These are phyloP conservation scores for Panopea generosa DNA, from an alignment of 2,888 invertebrate species.

Conservation along the genomic window DNA sequence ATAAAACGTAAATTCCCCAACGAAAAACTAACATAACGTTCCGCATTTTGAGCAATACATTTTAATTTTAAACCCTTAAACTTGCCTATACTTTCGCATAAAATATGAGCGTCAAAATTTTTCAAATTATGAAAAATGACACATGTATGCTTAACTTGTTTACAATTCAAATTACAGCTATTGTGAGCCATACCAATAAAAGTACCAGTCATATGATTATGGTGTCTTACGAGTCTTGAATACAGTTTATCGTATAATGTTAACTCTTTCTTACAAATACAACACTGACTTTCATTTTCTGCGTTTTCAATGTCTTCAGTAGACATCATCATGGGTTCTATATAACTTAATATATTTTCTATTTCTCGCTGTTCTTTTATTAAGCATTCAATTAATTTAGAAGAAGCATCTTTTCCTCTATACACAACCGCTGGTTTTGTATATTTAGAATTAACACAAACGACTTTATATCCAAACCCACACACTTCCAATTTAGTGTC, in stretches of 20 bases:
- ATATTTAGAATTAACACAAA: constrained; percentile 3
- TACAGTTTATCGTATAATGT: constrained; percentile 15
- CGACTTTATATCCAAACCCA: constrained; percentile 20
- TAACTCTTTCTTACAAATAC: constrained; percentile 23
- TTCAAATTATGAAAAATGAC: constrained; percentile 4
- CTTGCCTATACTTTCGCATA: constrained; percentile 4
- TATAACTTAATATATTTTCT: constrained; percentile 19
- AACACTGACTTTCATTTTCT: constrained; percentile 8
- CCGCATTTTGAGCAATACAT: constrained; percentile 21
- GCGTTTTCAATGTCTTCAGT: constrained; percentile 5
- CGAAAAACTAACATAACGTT: constrained; percentile 25
- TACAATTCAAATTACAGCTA: constrained; percentile 23
- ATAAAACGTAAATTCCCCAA: constrained; percentile 21
- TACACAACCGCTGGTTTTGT: constrained; percentile 16
- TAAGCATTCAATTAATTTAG: constrained; percentile 12
- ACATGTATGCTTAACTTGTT: constrained; percentile 7
- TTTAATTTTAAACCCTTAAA: constrained; percentile 9
- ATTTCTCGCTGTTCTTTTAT: constrained; percentile 36
- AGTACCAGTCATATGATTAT: constrained; percentile 16
- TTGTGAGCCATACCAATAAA: constrained; percentile 23
- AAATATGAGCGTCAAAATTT: constrained; percentile 13
- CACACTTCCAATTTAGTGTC: constrained; percentile 20
- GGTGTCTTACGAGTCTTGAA: constrained; percentile 5
- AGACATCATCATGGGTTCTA: constrained; percentile 33
- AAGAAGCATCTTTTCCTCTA: constrained; percentile 15